Evolutionary conservation across 2,113 vertebrate genomes (phyloP).

Genomic region (Abramis brama): DNA sequence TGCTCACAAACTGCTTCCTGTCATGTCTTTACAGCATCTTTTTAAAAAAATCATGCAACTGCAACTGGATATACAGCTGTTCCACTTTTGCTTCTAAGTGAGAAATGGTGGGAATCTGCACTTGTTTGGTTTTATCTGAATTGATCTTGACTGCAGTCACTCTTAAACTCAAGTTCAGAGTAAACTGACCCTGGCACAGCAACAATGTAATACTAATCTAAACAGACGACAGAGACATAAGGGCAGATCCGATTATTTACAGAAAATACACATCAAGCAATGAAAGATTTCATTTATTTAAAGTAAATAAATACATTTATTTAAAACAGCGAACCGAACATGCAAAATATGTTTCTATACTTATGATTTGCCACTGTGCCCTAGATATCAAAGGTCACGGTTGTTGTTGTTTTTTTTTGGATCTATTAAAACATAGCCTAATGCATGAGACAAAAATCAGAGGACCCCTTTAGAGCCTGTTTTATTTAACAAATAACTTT

Average conservation of each 20-base stretch:
- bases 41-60: constrained; percentile 9
- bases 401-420: background rate
- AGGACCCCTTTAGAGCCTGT: background rate
- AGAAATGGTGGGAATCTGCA: constrained; percentile 3
- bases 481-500: too few species aligned
- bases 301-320: background rate
- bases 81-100: background rate
- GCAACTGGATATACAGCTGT: background rate
- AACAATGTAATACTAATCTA: background rate
- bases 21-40: background rate
- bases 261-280: constrained; percentile 1
- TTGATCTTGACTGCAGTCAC: background rate
- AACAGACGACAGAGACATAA: background rate
- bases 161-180: constrained; percentile 11
- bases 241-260: background rate
- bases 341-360: background rate
- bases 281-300: background rate
- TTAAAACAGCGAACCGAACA: background rate
- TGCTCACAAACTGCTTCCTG: background rate
- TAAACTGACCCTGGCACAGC: background rate
- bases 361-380: background rate
- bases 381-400: constrained; percentile 11
- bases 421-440: background rate
- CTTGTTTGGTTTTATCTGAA: constrained; percentile 3
- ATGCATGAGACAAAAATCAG: background rate